These are phyloP conservation scores for Chelonoidis abingdonii DNA, from an alignment of 2,113 vertebrate genomes.

Conservation along the genomic window DNA sequence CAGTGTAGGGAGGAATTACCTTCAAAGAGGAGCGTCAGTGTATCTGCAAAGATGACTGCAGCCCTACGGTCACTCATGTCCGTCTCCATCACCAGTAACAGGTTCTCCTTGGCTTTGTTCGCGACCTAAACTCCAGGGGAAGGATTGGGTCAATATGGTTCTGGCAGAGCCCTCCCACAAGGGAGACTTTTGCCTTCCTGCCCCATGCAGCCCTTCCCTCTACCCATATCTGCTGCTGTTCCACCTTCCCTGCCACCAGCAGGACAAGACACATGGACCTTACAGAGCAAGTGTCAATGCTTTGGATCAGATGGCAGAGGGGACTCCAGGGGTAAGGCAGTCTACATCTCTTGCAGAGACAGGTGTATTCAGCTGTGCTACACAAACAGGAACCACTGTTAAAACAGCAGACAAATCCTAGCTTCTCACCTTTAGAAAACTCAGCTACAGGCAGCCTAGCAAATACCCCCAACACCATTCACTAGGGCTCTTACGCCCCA, in stretches of 20 bases:
- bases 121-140: conserved; percentile 83
- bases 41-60: conserved; percentile 93
- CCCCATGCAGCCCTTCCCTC: fast-evolving
- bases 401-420: background rate
- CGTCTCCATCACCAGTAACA: conserved; percentile 88
- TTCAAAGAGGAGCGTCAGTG: conserved; percentile 95
- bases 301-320: background rate
- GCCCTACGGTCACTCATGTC: conserved; percentile 92
- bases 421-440: background rate
- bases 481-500: background rate
- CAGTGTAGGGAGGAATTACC: conserved; percentile 76
- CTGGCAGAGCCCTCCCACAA: background rate
- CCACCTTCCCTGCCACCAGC: background rate
- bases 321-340: background rate
- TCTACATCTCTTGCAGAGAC: background rate
- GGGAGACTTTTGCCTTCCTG: background rate
- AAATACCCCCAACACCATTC: background rate
- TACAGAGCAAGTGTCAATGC: background rate
- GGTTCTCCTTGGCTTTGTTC: conserved; percentile 94
- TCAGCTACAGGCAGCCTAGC: background rate
- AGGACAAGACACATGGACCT: background rate
- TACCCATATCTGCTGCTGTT: background rate
- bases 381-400: background rate
- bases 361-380: background rate
- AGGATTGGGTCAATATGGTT: background rate